A percentile compares a stretch with the other conserved stretches of the same genome.
Evolutionary conservation across 2,888 invertebrate genomes (phyloP).

Genomic region (Drosophila mulleri): DNA sequence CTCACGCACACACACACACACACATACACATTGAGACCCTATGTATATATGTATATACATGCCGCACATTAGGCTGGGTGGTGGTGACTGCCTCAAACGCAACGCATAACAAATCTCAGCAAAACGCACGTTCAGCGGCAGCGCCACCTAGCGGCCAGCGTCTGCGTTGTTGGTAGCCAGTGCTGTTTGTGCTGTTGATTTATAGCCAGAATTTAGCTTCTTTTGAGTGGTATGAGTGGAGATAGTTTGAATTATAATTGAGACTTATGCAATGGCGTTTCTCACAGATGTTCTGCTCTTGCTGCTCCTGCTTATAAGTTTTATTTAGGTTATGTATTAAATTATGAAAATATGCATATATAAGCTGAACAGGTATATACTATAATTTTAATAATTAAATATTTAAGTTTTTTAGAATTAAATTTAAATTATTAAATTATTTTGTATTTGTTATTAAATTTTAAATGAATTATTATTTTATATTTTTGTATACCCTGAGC

Average conservation of each 20-base stretch:
- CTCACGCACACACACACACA: constrained; percentile 26
- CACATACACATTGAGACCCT: background rate
- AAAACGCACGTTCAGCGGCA: constrained; percentile 65
- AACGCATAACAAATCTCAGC: constrained; percentile 72
- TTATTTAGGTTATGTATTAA: background rate
- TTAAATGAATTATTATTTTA: too few species aligned
- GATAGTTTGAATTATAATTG: background rate
- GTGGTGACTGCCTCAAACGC: constrained; percentile 14
- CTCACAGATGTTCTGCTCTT: too few species aligned
- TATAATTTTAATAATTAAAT: too few species aligned
- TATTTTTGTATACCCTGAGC: background rate
- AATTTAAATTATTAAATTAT: background rate
- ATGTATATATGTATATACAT: constrained; percentile 27
- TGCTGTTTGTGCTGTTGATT: background rate
- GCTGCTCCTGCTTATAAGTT: background rate
- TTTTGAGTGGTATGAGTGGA: background rate
- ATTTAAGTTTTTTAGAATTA: background rate
- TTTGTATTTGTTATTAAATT: too few species aligned
- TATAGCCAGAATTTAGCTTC: constrained; percentile 1
- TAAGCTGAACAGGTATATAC: background rate
- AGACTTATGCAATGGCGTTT: background rate
- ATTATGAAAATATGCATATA: background rate
- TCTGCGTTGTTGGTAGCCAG: constrained; percentile 19
- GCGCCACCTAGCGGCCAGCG: constrained; percentile 31
- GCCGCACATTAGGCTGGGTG: constrained; percentile 69